phyloP scores from a whole-genome alignment of 2,888 invertebrate species.

The Theodoxus fluviatilis region DNA sequence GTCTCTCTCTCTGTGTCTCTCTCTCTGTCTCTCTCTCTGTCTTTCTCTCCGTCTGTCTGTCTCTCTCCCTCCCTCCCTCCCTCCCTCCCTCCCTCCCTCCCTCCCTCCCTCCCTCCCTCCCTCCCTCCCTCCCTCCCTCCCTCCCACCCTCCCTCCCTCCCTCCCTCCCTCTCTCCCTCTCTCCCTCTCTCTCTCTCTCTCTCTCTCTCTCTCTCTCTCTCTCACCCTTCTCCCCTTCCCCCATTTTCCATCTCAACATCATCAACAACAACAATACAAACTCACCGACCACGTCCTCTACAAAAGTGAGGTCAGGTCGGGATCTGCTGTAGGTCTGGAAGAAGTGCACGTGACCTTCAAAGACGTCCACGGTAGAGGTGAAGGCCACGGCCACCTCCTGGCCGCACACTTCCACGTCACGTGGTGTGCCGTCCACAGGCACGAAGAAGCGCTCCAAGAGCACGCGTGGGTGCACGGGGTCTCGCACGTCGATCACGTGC shows the following conservation, averaged over 20 bases:
- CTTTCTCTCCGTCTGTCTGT: too few species aligned
- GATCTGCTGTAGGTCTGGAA: slow-evolving; percentile 31
- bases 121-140: too few species aligned
- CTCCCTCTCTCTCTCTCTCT: background rate
- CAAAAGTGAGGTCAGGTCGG: background rate
- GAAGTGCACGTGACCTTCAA: slow-evolving; percentile 43
- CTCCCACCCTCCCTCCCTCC: too few species aligned
- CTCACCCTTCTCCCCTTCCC: too few species aligned
- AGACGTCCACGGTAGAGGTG: slow-evolving; percentile 34
- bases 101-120: too few species aligned
- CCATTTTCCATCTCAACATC: background rate
- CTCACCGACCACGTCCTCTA: slow-evolving; percentile 11
- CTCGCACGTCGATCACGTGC: slow-evolving; percentile 43
- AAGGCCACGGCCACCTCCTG: slow-evolving; percentile 39
- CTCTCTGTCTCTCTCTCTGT: too few species aligned
- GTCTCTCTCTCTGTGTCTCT: too few species aligned
- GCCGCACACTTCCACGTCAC: slow-evolving; percentile 39
- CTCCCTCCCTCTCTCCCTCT: too few species aligned
- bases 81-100: too few species aligned
- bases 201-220: background rate
- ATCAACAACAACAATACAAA: background rate
- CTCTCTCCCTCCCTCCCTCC: too few species aligned
- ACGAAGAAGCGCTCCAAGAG: slow-evolving; percentile 37
- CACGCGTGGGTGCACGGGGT: slow-evolving; percentile 35
- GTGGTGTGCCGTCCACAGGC: slow-evolving; percentile 37